Conservation (phyloP, 2,113 vertebrate species). For the Trematomus loennbergii region DNA sequence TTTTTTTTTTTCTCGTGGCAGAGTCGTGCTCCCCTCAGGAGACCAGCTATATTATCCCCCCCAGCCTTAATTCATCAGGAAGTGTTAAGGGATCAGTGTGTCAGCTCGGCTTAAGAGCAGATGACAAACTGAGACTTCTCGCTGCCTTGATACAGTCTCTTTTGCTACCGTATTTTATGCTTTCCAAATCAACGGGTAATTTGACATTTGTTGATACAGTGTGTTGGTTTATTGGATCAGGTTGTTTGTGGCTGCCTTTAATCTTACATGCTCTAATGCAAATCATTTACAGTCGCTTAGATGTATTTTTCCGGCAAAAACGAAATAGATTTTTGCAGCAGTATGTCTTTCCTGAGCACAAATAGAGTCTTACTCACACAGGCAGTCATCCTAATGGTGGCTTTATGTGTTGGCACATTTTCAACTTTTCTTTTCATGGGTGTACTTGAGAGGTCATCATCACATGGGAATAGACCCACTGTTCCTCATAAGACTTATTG, state of each 20-base stretch:
- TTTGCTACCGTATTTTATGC: background rate
- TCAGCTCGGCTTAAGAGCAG: slow-evolving; percentile 17
- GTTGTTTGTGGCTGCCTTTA: background rate
- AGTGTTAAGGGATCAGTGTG: slow-evolving; percentile 3
- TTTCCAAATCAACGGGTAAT: background rate
- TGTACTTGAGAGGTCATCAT: slow-evolving; percentile 50
- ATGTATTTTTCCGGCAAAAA: slow-evolving; percentile 1
- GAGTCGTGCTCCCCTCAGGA: background rate
- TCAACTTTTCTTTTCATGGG: slow-evolving; percentile 35
- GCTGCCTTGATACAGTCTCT: background rate
- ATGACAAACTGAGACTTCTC: slow-evolving; percentile 19
- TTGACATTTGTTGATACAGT: background rate
- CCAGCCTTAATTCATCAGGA: slow-evolving; percentile 27
- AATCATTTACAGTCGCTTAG: background rate
- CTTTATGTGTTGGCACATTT: slow-evolving; percentile 41
- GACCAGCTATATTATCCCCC: background rate
- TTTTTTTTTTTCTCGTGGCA: slow-evolving; percentile 2
- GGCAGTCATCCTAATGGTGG: slow-evolving; percentile 4
- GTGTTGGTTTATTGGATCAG: background rate
- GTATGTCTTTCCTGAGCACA: background rate
- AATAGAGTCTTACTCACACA: background rate
- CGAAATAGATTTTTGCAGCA: background rate
- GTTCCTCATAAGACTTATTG: slow-evolving; percentile 51
- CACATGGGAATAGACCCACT: slow-evolving; percentile 37
- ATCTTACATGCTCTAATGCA: background rate